phyloP scores from a whole-genome alignment of 2,888 invertebrate species.

The Pyralis farinalis region DNA sequence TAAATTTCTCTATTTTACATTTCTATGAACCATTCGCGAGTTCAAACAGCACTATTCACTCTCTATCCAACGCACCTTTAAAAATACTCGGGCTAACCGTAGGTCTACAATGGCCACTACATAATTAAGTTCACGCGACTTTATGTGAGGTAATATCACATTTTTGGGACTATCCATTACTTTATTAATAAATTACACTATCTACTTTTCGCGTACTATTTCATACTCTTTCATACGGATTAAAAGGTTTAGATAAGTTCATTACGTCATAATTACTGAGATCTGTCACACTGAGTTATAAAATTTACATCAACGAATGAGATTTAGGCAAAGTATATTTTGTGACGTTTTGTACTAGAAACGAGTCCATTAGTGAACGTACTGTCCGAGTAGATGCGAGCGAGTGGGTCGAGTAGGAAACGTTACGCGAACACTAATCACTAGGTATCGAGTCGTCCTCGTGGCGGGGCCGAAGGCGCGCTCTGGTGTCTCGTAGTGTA shows the following conservation, averaged over 20 bases:
- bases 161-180: slow-evolving; percentile 45
- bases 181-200: slow-evolving; percentile 55
- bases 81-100: slow-evolving; percentile 10
- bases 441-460: slow-evolving; percentile 16
- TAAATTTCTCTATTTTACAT: slow-evolving; percentile 6
- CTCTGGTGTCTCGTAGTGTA: slow-evolving; percentile 7
- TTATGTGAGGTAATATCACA: slow-evolving; percentile 62
- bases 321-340: too few species aligned
- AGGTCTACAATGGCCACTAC: slow-evolving; percentile 19
- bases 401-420: slow-evolving; percentile 12
- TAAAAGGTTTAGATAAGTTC: too few species aligned
- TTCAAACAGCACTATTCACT: slow-evolving; percentile 4
- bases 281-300: too few species aligned
- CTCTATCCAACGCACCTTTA: slow-evolving; percentile 2
- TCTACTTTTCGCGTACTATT: slow-evolving; percentile 42
- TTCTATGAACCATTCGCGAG: not conserved
- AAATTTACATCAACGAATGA: too few species aligned
- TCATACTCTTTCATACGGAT: slow-evolving; percentile 10
- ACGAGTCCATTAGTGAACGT: too few species aligned
- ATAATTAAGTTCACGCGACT: slow-evolving; percentile 24
- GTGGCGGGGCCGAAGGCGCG: slow-evolving; percentile 14
- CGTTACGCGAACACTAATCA: slow-evolving; percentile 11
- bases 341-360: too few species aligned
- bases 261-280: too few species aligned
- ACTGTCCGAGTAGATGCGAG: too few species aligned